Base-by-base conservation (phyloP, 2,888 invertebrate genomes). In the Agrochola circellaris region DNA sequence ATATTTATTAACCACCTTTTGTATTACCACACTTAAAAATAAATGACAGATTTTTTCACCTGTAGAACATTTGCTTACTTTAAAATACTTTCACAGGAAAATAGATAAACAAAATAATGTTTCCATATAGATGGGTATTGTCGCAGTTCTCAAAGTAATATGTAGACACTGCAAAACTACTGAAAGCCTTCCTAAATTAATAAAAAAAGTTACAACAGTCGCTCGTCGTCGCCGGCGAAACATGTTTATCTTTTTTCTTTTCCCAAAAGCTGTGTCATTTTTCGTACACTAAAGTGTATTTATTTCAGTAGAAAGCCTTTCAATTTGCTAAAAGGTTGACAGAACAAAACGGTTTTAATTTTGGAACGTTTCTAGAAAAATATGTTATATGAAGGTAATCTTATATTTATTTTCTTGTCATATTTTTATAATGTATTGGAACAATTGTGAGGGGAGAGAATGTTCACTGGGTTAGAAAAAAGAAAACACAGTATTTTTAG, bases 291-390 rank as follows among this genome's bases (percentile, higher is more conserved):
- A 42, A 75, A 69, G 65, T 86, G 85, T 85, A 84, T 61, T 79
- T 75, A 80, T 83, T 81, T 82, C 78, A 64, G 26, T 73, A 83
- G 79, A 82, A 86, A 85, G 86, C 81, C 89, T 87, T 90, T 89
- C 90, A 89, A 90, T 89, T 90, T 85, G 82, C 88, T 90, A 90
- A 90, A 90, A 90, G 89, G 89, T 88, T 89, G 89, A 83, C 89
- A 83, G 74, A 83, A 88, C 85, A 82, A 85, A 82, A 87, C 71
- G 84, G 76, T 89, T 89, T 90, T 90, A 89, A 88, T 90, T 87
- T 82, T 81, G 81, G 64, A 71, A 51, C 73, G 67, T 56, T 81
- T 68, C 73, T 65, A 82, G 75, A 73, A 77, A 79, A 86, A 77
- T 73, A 81, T 77, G 61, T 70, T 84, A 66, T 66, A 76, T 38